Evolutionary conservation across 2,888 invertebrate species (phyloP).

Genomic region (Drosophila mulleri): DNA sequence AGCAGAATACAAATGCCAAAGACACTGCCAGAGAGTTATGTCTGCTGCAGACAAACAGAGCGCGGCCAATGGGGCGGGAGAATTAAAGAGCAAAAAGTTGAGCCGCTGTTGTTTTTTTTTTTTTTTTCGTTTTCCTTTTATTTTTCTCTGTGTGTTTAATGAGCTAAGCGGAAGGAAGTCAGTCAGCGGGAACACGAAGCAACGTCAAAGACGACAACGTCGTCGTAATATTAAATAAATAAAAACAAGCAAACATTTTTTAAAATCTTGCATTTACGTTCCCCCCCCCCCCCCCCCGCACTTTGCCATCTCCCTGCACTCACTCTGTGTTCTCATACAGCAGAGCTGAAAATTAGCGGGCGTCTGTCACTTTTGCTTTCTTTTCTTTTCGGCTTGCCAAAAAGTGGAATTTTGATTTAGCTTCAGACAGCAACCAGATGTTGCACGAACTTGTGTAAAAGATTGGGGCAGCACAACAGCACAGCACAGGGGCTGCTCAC

Average conservation of each 20-base stretch:
- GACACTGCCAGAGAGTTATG: constrained; percentile 59
- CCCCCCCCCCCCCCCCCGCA: background rate
- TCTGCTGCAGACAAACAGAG: constrained; percentile 47
- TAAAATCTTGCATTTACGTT: constrained; percentile 39
- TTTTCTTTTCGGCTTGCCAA: constrained; percentile 30
- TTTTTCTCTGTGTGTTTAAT: constrained; percentile 71
- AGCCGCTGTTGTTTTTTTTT: constrained; percentile 5
- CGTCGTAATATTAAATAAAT: constrained; percentile 72
- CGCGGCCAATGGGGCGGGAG: constrained; percentile 10
- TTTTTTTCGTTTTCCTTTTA: background rate
- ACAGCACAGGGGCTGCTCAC: background rate
- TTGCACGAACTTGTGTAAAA: constrained; percentile 34
- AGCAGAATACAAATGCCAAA: constrained; percentile 60
- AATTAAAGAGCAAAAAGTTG: constrained; percentile 36
- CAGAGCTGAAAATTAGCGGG: constrained; percentile 76
- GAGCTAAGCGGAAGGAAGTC: constrained; percentile 83
- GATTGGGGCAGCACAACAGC: background rate
- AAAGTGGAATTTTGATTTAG: constrained; percentile 60
- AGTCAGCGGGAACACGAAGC: constrained; percentile 52
- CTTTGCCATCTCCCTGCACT: background rate
- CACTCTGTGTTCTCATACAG: constrained; percentile 28
- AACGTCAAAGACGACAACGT: constrained; percentile 62
- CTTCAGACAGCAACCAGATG: constrained; percentile 54
- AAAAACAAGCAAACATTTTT: constrained; percentile 66
- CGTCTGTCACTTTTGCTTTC: constrained; percentile 72